Conservation (phyloP, 2,888 invertebrate genomes). For the Eupithecia abbreviata region DNA sequence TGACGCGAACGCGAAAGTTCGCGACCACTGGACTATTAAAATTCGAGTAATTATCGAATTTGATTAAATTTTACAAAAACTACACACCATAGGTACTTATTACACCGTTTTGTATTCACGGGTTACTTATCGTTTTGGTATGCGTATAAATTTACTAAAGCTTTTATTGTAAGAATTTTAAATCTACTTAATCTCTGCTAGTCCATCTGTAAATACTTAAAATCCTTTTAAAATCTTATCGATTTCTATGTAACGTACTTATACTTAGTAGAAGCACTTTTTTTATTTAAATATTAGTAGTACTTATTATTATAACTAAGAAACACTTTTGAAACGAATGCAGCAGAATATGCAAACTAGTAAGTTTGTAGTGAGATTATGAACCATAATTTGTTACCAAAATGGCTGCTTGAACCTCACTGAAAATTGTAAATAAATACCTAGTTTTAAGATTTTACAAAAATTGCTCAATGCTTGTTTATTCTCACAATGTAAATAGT, state of each 20-base stretch:
- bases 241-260: neutral
- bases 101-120: neutral
- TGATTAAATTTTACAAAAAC: neutral
- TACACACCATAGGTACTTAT: neutral
- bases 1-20: conserved; percentile 43
- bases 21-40: conserved; percentile 47
- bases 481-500: conserved; percentile 50
- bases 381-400: neutral
- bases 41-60: conserved; percentile 49
- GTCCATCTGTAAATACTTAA: conserved; percentile 38
- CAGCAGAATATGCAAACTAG: neutral
- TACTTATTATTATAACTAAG: neutral
- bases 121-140: neutral
- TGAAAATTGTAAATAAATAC: neutral
- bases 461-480: conserved; percentile 66
- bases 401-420: neutral
- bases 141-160: neutral
- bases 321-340: neutral
- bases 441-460: conserved; percentile 35
- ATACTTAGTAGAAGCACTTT: neutral
- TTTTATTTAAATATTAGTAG: neutral
- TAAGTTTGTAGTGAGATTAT: neutral
- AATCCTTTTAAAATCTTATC: neutral
- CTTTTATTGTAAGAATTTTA: neutral
- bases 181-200: conserved; percentile 47